Percentiles rank a stretch among this genome's conserved stretches.
Conservation (phyloP, 2,113 vertebrate genomes). For the Pungitius pungitius region DNA sequence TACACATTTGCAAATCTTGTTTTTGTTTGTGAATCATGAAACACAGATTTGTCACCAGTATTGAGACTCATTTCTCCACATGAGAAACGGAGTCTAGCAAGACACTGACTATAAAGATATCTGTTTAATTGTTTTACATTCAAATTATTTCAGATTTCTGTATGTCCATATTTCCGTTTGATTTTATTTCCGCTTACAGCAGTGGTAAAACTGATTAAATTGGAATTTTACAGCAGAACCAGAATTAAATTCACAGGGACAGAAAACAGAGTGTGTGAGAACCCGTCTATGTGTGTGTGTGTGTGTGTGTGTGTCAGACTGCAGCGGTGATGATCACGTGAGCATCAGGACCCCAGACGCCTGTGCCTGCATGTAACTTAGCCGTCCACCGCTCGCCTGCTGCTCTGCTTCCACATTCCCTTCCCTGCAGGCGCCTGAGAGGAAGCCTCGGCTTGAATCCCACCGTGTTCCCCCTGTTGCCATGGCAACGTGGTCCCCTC, state of each 20-base stretch:
- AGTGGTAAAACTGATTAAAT: background rate
- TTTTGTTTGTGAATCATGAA: conserved; percentile 10
- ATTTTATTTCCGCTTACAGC: background rate
- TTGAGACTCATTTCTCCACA: background rate
- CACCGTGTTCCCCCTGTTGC: conserved; percentile 66
- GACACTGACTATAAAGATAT: background rate
- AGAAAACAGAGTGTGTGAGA: conserved; percentile 8
- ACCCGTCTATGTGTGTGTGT: background rate
- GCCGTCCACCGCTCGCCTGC: conserved; percentile 64
- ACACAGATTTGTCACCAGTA: background rate
- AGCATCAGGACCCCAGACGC: conserved; percentile 59
- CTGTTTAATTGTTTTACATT: background rate
- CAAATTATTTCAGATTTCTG: background rate
- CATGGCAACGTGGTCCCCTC: conserved; percentile 68
- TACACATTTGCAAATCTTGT: background rate
- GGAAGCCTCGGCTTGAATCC: conserved; percentile 53
- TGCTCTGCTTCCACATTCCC: conserved; percentile 22
- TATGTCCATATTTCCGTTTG: background rate
- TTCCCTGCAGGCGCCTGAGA: conserved; percentile 66
- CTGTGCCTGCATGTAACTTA: conserved; percentile 64
- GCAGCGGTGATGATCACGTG: conserved; percentile 28
- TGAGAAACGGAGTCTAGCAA: no score
- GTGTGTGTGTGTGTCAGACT: conserved; percentile 15
- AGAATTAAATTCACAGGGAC: background rate
- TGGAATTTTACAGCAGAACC: background rate